phyloP scores from a whole-genome alignment of 2,113 vertebrate species.

The Lasiurus borealis region DNA sequence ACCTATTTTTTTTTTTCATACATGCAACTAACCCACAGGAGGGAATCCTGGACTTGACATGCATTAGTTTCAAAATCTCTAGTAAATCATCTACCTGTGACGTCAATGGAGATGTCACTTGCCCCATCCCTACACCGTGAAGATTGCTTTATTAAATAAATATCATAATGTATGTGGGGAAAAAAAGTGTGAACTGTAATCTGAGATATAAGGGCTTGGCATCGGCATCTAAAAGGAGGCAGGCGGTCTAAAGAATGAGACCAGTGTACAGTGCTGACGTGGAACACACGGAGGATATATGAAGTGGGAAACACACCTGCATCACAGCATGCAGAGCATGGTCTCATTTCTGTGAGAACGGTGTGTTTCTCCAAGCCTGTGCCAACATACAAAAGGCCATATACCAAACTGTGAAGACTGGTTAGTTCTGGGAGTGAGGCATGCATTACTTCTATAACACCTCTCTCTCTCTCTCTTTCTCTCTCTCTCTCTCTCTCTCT shows the following conservation, averaged over 20 bases:
- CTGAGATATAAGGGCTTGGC: not conserved
- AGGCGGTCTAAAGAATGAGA: not conserved
- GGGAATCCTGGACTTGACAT: not conserved
- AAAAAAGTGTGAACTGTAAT: not conserved
- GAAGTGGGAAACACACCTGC: not conserved
- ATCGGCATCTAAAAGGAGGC: not conserved
- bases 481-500: not conserved
- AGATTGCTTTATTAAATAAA: slow-evolving; percentile 23
- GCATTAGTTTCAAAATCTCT: not conserved
- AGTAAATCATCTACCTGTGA: not conserved
- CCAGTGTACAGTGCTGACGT: not conserved
- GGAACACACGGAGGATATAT: not conserved
- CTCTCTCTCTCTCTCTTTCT: not conserved
- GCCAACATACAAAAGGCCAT: not conserved
- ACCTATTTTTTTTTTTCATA: not conserved
- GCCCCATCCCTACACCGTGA: not conserved
- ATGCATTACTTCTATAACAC: not conserved
- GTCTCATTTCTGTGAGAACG: slow-evolving; percentile 24
- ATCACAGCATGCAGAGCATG: not conserved
- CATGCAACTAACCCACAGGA: not conserved
- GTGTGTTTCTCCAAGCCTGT: slow-evolving; percentile 46
- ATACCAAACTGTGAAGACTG: not conserved
- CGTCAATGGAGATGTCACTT: not conserved
- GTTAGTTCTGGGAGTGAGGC: not conserved
- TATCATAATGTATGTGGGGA: not conserved